Evolutionary conservation across 2,113 vertebrate species (phyloP).

Genomic region (Leucosticte australis): DNA sequence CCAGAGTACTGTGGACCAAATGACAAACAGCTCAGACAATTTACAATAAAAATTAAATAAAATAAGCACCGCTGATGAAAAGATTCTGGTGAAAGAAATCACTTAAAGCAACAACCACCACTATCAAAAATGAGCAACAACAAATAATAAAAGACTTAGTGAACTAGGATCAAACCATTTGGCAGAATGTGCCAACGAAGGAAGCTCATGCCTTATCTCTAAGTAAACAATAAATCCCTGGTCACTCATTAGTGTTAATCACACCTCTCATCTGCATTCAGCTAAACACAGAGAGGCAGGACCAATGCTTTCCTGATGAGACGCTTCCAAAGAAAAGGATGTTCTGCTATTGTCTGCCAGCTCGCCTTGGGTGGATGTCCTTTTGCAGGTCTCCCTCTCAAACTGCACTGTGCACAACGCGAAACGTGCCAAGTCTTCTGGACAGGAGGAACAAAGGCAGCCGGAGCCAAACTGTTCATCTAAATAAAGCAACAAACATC

Average conservation of each 20-base stretch:
- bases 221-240: slow-evolving; percentile 78
- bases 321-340: slow-evolving; percentile 54
- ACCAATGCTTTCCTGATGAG: slow-evolving; percentile 32
- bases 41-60: slow-evolving; percentile 50
- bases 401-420: fast-evolving
- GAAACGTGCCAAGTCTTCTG: background rate
- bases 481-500: slow-evolving; percentile 44
- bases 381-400: background rate
- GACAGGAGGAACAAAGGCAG: background rate
- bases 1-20: slow-evolving; percentile 66
- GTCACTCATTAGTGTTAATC: slow-evolving; percentile 77
- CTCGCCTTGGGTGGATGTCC: slow-evolving; percentile 18
- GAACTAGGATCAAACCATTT: slow-evolving; percentile 45
- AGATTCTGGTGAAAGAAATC: slow-evolving; percentile 24
- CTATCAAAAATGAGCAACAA: background rate
- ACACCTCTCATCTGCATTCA: slow-evolving; percentile 77
- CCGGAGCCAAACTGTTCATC: background rate
- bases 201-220: slow-evolving; percentile 74
- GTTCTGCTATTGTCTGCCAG: slow-evolving; percentile 52
- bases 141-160: slow-evolving; percentile 38
- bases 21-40: slow-evolving; percentile 69
- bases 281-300: slow-evolving; percentile 66
- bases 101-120: slow-evolving; percentile 4
- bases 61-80: slow-evolving; percentile 23
- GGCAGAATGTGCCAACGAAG: slow-evolving; percentile 71